Conservation (phyloP, 1,140 invertebrate species). For the Eumeta japonica region DNA sequence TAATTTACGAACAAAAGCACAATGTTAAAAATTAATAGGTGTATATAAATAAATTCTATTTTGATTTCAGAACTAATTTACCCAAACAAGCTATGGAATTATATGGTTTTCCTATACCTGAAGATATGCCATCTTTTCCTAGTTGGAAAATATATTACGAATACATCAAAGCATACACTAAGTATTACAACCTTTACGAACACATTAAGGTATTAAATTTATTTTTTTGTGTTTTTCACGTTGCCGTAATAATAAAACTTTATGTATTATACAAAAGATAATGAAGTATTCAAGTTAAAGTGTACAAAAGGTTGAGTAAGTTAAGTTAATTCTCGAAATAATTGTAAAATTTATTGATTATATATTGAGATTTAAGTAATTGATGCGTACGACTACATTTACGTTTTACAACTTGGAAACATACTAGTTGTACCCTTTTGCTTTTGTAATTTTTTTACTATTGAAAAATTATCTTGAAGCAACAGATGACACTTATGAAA, state of each 20-base stretch:
- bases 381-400: too few species aligned
- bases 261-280: background rate
- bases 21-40: too few species aligned
- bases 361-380: too few species aligned
- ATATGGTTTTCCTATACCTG: conserved; percentile 30
- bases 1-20: background rate
- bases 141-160: conserved; percentile 32
- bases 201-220: conserved; percentile 44
- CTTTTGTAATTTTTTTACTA: too few species aligned
- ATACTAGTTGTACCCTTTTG: too few species aligned
- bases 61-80: conserved; percentile 35
- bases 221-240: too few species aligned
- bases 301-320: too few species aligned
- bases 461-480: too few species aligned
- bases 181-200: conserved; percentile 32
- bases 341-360: too few species aligned
- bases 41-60: conserved; percentile 3
- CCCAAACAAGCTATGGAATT: conserved; percentile 46
- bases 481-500: too few species aligned
- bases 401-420: too few species aligned
- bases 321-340: too few species aligned
- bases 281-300: background rate
- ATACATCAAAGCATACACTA: conserved; percentile 31
- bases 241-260: background rate
- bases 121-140: conserved; percentile 29